phyloP scores from a whole-genome alignment of 64 coral and sea anemone genomes.

The Actinia tenebrosa region DNA sequence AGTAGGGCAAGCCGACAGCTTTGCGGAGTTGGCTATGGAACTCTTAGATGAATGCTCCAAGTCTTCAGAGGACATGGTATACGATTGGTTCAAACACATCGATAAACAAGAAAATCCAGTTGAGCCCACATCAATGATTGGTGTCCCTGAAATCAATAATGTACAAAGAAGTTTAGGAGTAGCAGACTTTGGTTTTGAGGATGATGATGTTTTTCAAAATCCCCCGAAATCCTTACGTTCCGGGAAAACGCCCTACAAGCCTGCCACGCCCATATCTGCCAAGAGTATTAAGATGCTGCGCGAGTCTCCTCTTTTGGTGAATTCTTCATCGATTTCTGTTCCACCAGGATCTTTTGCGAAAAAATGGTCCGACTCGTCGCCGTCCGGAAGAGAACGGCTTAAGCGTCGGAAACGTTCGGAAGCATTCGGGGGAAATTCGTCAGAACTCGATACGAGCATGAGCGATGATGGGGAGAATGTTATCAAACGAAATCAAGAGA shows the following conservation, averaged over 20 bases:
- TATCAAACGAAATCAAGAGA: not conserved
- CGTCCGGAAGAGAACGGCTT: slow-evolving; percentile 9
- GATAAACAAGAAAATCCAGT: slow-evolving; percentile 13
- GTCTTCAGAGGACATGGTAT: slow-evolving; percentile 37
- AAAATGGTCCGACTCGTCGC: slow-evolving; percentile 47
- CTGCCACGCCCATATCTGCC: slow-evolving; percentile 52
- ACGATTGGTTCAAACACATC: slow-evolving; percentile 23
- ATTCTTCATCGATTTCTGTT: slow-evolving; percentile 39
- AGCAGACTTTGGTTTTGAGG: slow-evolving; percentile 12
- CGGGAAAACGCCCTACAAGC: slow-evolving; percentile 10
- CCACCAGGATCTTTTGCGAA: slow-evolving; percentile 25
- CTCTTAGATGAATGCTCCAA: slow-evolving; percentile 22
- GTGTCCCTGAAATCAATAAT: not conserved
- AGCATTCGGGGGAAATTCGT: not conserved
- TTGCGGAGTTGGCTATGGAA: not conserved
- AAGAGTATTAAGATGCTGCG: slow-evolving; percentile 65
- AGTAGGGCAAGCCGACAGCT: slow-evolving; percentile 4
- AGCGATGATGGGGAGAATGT: not conserved
- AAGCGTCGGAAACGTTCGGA: slow-evolving; percentile 29
- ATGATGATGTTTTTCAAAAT: slow-evolving; percentile 80
- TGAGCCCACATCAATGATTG: not conserved
- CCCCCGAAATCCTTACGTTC: slow-evolving; percentile 5
- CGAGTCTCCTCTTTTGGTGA: slow-evolving; percentile 67
- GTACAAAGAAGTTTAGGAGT: not conserved
- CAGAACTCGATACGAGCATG: not conserved